Evolutionary conservation across 2,113 vertebrate genomes (phyloP), one percentile per base, ranked within the genome.

Genomic region (Oxygymnocypris stewartii): DNA sequence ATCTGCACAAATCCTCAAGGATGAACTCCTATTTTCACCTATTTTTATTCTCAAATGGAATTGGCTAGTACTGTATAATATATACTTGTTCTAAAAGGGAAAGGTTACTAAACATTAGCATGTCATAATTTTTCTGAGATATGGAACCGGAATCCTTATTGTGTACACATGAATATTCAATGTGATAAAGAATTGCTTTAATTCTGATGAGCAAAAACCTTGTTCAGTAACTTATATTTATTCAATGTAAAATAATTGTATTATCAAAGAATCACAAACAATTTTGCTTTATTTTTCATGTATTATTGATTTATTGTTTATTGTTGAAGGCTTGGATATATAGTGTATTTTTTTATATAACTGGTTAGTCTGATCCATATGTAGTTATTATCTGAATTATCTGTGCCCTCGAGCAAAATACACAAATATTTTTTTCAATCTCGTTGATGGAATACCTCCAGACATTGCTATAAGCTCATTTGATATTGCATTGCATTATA

Each of bases 11-110:
- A 78, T 67, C 42, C 80, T 49, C 63, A 82, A 69, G 16, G 61
- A 67, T 67, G 79, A 28, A 18, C 79, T 81, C 40, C 79, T 44
- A 65, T 65, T 67, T 44, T 67, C 35, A 42, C 59, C 40, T 82
- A 47, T 82, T 82, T 82, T 82, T 47, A 47, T 65, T 44, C n/a
- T 13, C 40, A 44, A 42, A 31, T 4, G 2, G n/a, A 82, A 28
- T 3, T 82, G 59, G 40, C 37, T 67, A 18, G 59, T 65, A 47
- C 37, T 63, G 23, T n/a, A 80, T 31, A 61, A 80, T 1, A 59
- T 2, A n/a, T 74, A 44, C 25, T 23, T 47, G 12, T 13, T 25
- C 25, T 65, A 6, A 76, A 49, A 47, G 13, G 6, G 10, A 47
- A 49, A 49, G 11, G 14, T 28, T n/a, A 75, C 20, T 6, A 44